Evolutionary conservation across 2,888 invertebrate species (phyloP), one percentile per base, ranked within the genome.

Genomic region (Thera obeliscata): DNA sequence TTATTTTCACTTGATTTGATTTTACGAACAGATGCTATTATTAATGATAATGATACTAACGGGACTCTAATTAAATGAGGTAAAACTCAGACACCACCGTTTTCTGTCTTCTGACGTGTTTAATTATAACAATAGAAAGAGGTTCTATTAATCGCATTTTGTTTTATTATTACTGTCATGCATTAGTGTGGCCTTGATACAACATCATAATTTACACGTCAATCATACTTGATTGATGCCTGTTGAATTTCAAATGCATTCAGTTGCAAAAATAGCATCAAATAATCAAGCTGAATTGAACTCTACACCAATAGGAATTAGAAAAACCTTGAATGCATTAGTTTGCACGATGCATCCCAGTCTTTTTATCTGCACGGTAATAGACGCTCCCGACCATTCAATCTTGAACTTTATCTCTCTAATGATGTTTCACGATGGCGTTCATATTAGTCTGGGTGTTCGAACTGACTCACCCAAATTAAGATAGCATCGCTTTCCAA

Each of bases 401-500:
- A 75, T 36, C 67, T 66, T 72, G 86, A 79, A 61, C 84, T 74
- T 67, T 56, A 58, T 43, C 58, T 49, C 70, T 70, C 70, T 57
- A 60, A 41, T 38, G n/a, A 36, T 57, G 60, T 61, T 67, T 68
- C 60, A 61, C 64, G 67, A 63, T 60, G 70, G 67, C 76, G 85
- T 66, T 78, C 88, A 78, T 65, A 60, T 59, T 71, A 76, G 75
- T 77, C 79, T 85, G 86, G 86, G 75, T 66, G 56, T 64, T 55
- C 75, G 70, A 81, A 83, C 86, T 87, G 87, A 87, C 82, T 90
- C 90, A 89, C 83, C 81, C 77, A 80, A 89, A 90, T 90, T 85
- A 88, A 90, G 87, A 87, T 84, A 76, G 84, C 80, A 87, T 86
- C 85, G 89, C 93, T 93, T 93, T 93, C 93, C 90, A 90, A 91